phyloP scores from a whole-genome alignment of 2,113 vertebrate genomes.

The Hiodon tergisus region DNA sequence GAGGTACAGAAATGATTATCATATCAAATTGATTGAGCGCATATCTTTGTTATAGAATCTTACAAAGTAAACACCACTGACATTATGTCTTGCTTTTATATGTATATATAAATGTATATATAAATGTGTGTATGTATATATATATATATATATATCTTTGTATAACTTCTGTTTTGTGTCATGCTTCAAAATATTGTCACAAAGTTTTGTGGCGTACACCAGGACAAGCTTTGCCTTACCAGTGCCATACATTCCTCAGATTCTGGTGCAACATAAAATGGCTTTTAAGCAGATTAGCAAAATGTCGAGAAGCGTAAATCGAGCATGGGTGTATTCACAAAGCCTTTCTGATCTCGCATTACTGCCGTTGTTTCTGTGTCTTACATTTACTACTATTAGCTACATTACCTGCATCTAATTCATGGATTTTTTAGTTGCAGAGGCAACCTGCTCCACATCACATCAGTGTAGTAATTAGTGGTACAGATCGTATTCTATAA shows the following conservation, averaged over 20 bases:
- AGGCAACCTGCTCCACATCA: too few relatives aligned
- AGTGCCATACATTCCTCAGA: slow-evolving; percentile 69
- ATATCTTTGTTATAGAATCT: too few relatives aligned
- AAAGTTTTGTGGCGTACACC: background rate
- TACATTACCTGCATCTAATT: background rate
- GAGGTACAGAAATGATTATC: too few relatives aligned
- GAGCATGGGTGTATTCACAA: slow-evolving; percentile 46
- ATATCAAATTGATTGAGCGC: too few relatives aligned
- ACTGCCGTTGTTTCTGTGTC: slow-evolving; percentile 44
- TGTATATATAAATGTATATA: too few relatives aligned
- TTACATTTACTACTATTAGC: slow-evolving; percentile 24
- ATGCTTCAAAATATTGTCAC: background rate
- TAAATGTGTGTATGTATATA: too few relatives aligned
- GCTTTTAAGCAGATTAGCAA: slow-evolving; percentile 65
- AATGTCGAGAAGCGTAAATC: slow-evolving; percentile 53
- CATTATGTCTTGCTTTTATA: too few relatives aligned
- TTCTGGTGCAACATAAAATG: slow-evolving; percentile 66
- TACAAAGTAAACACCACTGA: too few relatives aligned
- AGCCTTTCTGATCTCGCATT: slow-evolving; percentile 61
- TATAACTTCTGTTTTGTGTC: background rate
- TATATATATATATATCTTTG: background rate
- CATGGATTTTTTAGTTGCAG: too few relatives aligned
- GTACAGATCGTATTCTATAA: too few relatives aligned
- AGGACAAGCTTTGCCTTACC: slow-evolving; percentile 44
- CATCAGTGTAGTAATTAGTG: too few relatives aligned